Evolutionary conservation across 2,113 vertebrate genomes (phyloP), one percentile per base, ranked within the genome.

Genomic region (Tenebrosternarchus preto): DNA sequence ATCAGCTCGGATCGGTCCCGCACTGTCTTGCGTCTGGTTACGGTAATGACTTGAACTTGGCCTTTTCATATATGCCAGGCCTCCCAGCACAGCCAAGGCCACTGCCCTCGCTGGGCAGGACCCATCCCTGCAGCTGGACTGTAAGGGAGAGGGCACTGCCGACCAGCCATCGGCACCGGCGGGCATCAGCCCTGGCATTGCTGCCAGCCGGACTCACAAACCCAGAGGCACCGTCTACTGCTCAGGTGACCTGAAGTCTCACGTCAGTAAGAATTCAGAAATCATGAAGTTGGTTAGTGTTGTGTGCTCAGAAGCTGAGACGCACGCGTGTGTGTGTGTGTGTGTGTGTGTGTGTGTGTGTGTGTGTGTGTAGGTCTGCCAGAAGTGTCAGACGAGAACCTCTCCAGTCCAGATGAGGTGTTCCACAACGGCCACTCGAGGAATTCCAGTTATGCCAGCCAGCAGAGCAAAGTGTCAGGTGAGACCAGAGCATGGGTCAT

Each of bases 391-490:
- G 96, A 98, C 33, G 90, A 90, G 87, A 95, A 88, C 87, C 92
- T 93, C 78, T 93, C 93, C 17, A 93, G 94, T 82, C 91, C 95
- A 0, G 95, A 95, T 79, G 97, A 99, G 64, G 89, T 94, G 17
- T 98, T 98, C 88, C 97, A 96, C 88, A 96, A 94, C 0, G 96
- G 97, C 60, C 98, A 99, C 85, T 99, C 98, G 0, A 94, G 98
- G n/a, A 98, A 96, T 92, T 98, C 97, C 78, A 99, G 98, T 91
- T 98, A 99, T 0, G 96, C 96, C 91, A 99, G 98, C 90, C 98
- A 99, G 92, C 97, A 97, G 84, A 99, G 97, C 92, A 97, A 93
- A 86, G 94, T 98, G 86, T 99, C 97, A 8, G 95, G 96, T 97
- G 88, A 88, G 69, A 27, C 33, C 68, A 19, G 29, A 20, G 56